Conservation (phyloP, 2,888 invertebrate genomes). For the Sympetrum striolatum region DNA sequence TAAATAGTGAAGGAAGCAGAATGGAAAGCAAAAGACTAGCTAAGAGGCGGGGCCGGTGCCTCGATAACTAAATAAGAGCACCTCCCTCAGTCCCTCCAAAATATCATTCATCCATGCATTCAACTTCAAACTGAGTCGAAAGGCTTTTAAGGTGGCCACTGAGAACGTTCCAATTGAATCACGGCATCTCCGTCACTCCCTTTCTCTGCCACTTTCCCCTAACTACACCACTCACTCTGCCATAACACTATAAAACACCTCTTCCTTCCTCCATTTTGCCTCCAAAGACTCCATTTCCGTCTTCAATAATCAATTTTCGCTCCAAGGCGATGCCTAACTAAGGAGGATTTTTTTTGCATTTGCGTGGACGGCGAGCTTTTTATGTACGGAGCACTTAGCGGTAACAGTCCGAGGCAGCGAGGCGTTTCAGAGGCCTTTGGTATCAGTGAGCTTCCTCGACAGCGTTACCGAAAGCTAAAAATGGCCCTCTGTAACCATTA, state of each 20-base stretch:
- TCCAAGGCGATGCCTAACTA: neutral
- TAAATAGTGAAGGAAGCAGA: neutral
- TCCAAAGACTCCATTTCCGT: neutral
- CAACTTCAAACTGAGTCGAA: neutral
- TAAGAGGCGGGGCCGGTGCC: neutral
- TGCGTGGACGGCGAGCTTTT: no score
- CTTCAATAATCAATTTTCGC: neutral
- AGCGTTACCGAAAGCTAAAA: no score
- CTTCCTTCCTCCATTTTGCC: neutral
- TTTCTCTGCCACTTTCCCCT: neutral
- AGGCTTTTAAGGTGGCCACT: neutral
- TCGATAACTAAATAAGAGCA: no score
- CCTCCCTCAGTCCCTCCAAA: neutral
- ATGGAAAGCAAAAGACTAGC: neutral
- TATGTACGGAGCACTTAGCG: no score
- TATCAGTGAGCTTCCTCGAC: no score
- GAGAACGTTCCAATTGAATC: conserved; percentile 29
- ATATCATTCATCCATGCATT: neutral
- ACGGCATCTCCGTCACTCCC: neutral
- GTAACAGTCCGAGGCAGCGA: no score
- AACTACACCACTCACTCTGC: neutral
- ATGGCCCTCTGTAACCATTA: no score
- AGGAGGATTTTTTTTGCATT: no score
- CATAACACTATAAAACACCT: neutral
- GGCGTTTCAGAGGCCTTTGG: no score